Conservation (phyloP, 30 jellyfish, hydroid and myxozoan genomes). For the Aurelia aurita region DNA sequence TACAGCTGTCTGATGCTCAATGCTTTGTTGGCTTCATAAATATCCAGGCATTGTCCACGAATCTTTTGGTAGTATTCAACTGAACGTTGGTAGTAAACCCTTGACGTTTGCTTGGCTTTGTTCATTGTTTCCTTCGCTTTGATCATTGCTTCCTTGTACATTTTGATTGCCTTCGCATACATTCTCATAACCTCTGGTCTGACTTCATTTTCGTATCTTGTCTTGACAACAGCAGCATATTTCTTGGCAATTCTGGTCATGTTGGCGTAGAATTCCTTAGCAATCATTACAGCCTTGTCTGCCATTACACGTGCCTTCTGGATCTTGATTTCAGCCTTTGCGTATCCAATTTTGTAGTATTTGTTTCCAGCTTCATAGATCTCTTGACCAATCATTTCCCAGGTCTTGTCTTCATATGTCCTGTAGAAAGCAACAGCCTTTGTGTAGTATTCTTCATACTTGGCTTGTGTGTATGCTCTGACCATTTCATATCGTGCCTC, state of each 20-base stretch:
- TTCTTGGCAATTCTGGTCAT: conserved; percentile 36
- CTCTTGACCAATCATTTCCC: conserved; percentile 87
- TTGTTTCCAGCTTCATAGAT: conserved; percentile 56
- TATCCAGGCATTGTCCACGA: conserved; percentile 18
- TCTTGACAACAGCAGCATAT: conserved; percentile 32
- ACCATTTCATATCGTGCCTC: conserved; percentile 53
- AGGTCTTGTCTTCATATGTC: conserved; percentile 86
- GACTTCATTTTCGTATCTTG: conserved; percentile 55
- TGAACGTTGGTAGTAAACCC: conserved; percentile 36
- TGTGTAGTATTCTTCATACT: conserved; percentile 52
- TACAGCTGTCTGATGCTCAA: conserved; percentile 80
- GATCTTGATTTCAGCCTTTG: conserved; percentile 20
- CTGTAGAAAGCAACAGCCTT: conserved; percentile 59
- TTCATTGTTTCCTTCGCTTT: background rate
- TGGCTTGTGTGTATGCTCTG: conserved; percentile 27
- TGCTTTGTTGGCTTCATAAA: conserved; percentile 82
- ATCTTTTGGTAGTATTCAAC: conserved; percentile 46
- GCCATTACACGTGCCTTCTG: conserved; percentile 38
- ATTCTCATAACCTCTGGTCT: conserved; percentile 57
- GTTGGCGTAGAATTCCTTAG: conserved; percentile 53
- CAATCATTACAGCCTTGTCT: conserved; percentile 40
- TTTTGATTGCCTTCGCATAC: conserved; percentile 43
- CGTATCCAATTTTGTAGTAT: conserved; percentile 50
- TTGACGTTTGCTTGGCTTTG: conserved; percentile 30
- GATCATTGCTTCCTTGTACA: conserved; percentile 27